phyloP scores from a whole-genome alignment of 1,140 invertebrate species.

The Tetranychus cinnabarinus region DNA sequence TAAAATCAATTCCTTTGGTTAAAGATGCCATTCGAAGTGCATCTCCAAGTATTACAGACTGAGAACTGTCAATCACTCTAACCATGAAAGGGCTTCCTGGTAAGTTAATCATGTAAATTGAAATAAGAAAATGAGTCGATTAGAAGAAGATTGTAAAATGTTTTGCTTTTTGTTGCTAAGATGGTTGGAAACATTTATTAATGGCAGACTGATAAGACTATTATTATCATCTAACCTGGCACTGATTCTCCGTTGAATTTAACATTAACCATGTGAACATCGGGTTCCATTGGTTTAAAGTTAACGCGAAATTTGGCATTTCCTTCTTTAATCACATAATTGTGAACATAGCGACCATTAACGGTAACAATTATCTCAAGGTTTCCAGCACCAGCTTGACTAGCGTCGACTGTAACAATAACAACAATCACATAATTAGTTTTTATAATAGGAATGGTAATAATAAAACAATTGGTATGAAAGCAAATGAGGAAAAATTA shows the following conservation, averaged over 20 bases:
- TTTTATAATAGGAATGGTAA: neutral
- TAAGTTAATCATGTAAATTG: neutral
- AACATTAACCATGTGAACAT: conserved; percentile 36
- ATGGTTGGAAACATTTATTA: neutral
- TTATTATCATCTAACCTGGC: conserved; percentile 30
- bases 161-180: neutral
- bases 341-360: conserved; percentile 89
- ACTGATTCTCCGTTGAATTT: conserved; percentile 85
- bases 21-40: conserved; percentile 36
- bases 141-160: neutral
- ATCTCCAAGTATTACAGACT: conserved; percentile 31
- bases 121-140: too few relatives aligned
- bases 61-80: conserved; percentile 29
- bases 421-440: neutral
- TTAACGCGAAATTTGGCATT: conserved; percentile 86
- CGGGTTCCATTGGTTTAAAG: conserved; percentile 52
- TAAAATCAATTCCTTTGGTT: conserved; percentile 30
- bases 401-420: conserved; percentile 26
- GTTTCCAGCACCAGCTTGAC: conserved; percentile 58
- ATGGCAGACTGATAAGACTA: neutral
- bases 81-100: conserved; percentile 65
- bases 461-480: neutral
- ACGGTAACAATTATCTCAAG: conserved; percentile 93
- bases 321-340: conserved; percentile 90
- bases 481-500: neutral